Evolutionary conservation across 2,888 invertebrate genomes (phyloP).

Genomic region (Notodonta ziczac): DNA sequence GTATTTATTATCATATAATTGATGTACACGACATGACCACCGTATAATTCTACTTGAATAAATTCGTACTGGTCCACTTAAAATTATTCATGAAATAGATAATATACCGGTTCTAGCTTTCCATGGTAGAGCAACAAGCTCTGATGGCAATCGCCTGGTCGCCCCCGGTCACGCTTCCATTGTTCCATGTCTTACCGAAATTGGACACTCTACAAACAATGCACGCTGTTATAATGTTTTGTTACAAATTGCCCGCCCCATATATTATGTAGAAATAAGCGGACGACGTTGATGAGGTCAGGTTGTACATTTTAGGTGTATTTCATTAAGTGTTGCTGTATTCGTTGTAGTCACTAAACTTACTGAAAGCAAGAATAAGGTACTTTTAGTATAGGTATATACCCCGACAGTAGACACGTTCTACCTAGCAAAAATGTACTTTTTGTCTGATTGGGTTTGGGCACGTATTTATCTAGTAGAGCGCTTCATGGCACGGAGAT

Average conservation of each 20-base stretch:
- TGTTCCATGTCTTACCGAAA: slow-evolving; percentile 66
- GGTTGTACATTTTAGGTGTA: slow-evolving; percentile 11
- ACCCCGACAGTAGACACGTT: no score
- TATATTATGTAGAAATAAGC: slow-evolving; percentile 25
- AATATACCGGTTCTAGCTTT: slow-evolving; percentile 51
- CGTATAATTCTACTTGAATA: neutral
- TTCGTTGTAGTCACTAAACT: no score
- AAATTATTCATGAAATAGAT: slow-evolving; percentile 61
- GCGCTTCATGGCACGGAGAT: no score
- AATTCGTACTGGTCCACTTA: slow-evolving; percentile 28
- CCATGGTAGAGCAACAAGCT: slow-evolving; percentile 46
- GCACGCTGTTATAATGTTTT: slow-evolving; percentile 43
- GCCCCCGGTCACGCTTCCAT: slow-evolving; percentile 72
- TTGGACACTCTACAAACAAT: slow-evolving; percentile 61
- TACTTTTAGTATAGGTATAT: no score
- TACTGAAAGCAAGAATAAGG: no score
- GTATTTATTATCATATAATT: slow-evolving; percentile 40
- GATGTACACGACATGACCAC: slow-evolving; percentile 45
- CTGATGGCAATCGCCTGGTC: slow-evolving; percentile 67
- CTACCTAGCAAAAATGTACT: no score
- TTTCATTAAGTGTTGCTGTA: no score
- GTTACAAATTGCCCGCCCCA: slow-evolving; percentile 48
- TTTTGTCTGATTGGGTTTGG: no score
- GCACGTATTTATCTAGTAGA: no score
- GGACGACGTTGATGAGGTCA: slow-evolving; percentile 5